Evolutionary conservation across 53 echinoderm and acorn worm species (phyloP).

Genomic region (Apostichopus leukothele): DNA sequence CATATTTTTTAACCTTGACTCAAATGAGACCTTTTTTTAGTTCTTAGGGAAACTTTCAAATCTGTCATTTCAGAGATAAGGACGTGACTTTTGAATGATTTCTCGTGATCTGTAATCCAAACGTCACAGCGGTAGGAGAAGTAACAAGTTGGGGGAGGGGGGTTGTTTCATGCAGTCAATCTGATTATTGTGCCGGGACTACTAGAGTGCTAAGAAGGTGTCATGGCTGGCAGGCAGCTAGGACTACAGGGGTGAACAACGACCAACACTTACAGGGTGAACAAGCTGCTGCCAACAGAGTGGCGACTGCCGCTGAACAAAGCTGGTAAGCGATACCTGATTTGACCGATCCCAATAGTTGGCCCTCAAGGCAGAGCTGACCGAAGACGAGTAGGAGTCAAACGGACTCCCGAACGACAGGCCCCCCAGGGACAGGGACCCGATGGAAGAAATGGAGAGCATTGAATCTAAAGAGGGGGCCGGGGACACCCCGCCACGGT

Average conservation of each 20-base stretch:
- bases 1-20: too few relatives aligned
- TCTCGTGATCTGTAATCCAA: too few relatives aligned
- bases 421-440: slow-evolving; percentile 58
- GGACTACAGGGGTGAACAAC: slow-evolving; percentile 8
- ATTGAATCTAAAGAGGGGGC: slow-evolving; percentile 64
- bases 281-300: slow-evolving; percentile 32
- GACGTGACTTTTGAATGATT: too few relatives aligned
- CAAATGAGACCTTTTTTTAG: too few relatives aligned
- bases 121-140: too few relatives aligned
- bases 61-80: too few relatives aligned
- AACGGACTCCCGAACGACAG: slow-evolving; percentile 14
- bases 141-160: neutral
- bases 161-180: too few relatives aligned
- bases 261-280: slow-evolving; percentile 39
- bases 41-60: too few relatives aligned
- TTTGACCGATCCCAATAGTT: slow-evolving; percentile 32
- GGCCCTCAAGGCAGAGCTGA: slow-evolving; percentile 36
- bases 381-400: slow-evolving; percentile 27
- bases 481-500: slow-evolving; percentile 53
- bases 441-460: slow-evolving; percentile 60
- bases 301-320: slow-evolving; percentile 37
- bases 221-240: neutral
- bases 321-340: slow-evolving; percentile 36
- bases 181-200: neutral
- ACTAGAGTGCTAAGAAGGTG: neutral